phyloP scores from a whole-genome alignment of 2,113 vertebrate species.

The Corydoras sp. region DNA sequence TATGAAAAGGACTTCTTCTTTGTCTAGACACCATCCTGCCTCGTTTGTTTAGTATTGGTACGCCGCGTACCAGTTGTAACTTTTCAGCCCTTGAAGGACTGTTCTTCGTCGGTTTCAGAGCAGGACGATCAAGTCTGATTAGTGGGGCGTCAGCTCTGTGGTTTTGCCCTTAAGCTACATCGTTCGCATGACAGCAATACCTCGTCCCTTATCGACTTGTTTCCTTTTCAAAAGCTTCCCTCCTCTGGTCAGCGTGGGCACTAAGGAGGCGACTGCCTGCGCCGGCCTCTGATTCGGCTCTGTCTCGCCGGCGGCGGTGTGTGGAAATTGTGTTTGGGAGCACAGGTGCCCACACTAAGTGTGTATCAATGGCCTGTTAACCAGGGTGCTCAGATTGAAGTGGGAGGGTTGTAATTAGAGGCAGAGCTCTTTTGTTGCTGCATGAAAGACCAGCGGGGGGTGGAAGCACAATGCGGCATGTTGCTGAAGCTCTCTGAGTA shows the following conservation, averaged over 20 bases:
- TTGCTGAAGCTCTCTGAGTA: constrained; percentile 36
- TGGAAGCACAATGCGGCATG: constrained; percentile 21
- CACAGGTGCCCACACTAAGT: constrained; percentile 50
- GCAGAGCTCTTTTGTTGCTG: constrained; percentile 44
- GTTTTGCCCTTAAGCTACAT: constrained; percentile 49
- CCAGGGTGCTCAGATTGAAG: constrained; percentile 52
- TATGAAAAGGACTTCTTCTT: not conserved
- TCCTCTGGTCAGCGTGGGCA: constrained; percentile 57
- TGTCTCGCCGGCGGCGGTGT: constrained; percentile 57
- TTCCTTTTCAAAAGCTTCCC: constrained; percentile 42
- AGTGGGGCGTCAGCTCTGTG: constrained; percentile 54
- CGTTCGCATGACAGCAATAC: constrained; percentile 44
- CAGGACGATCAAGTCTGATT: constrained; percentile 62
- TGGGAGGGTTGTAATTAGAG: constrained; percentile 57
- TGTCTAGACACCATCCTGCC: not conserved
- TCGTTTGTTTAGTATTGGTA: constrained; percentile 9
- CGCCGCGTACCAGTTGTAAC: constrained; percentile 1
- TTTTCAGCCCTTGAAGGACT: constrained; percentile 16
- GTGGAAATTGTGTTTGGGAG: constrained; percentile 61
- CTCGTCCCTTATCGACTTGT: constrained; percentile 41
- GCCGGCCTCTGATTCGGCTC: constrained; percentile 37
- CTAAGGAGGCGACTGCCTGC: constrained; percentile 37
- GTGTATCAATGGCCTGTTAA: constrained; percentile 53
- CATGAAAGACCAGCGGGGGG: constrained; percentile 38
- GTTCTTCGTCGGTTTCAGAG: constrained; percentile 49